Evolutionary conservation across 2,113 vertebrate species (phyloP), one percentile per base, ranked within the genome.

Genomic region (Phainopepla nitens): DNA sequence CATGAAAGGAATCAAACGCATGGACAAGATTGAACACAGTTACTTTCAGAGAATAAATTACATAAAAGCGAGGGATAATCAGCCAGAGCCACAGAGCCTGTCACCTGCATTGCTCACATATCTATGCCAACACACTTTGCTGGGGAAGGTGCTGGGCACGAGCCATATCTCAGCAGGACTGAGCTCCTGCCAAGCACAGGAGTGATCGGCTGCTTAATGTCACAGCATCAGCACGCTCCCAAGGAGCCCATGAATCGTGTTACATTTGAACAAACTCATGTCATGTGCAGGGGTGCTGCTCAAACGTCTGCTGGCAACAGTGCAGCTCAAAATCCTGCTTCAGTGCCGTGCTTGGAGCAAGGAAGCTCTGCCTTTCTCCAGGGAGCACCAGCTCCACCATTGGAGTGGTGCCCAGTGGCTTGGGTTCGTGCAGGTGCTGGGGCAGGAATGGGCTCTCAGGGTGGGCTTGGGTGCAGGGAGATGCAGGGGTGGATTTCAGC

Each of bases 1-100:
- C 98, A 98, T 97, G 97, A 98, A 98, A 98, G 98, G 94, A 97
- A 96, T 95, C 94, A 93, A 97, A 96, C 58, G 62, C 92, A 90
- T 4, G 76, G 92, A 96, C 58, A 82, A 80, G 90, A 96, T 39
- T 96, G 97, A 96, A 69, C 94, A 80, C 47, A 65, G 96, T 92
- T 95, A 29, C 86, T 94, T 93, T 90, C 51, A 86, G 88, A 72
- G 87, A 78, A 94, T 95, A 96, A 96, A 97, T 97, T 92, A 93
- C 92, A 90, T 92, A 79, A 97, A 97, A 95, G 94, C 85, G 35
- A 90, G 2, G 47, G 89, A 91, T 91, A 80, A 45, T 93, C 84
- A 51, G 75, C 41, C 22, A 71, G 65, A 68, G 94, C 62, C 81
- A 83, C 57, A 56, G 82, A 1, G 76, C 76, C 72, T 95, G 94